phyloP scores from a whole-genome alignment of 2,113 vertebrate genomes.

The Anhinga rufa region DNA sequence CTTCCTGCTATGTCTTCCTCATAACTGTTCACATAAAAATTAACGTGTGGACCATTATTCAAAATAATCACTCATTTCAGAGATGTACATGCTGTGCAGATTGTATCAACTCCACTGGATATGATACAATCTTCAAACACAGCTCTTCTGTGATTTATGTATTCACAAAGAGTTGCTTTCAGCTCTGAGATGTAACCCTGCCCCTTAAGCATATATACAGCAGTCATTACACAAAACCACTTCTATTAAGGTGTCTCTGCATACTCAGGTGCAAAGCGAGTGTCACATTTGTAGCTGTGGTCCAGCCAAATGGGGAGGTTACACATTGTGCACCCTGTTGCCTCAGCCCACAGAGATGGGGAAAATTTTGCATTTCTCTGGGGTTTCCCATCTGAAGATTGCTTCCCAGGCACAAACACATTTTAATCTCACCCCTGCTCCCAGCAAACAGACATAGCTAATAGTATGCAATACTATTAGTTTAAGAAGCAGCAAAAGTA shows the following conservation, averaged over 20 bases:
- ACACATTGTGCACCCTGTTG: not conserved
- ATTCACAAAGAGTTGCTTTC: not conserved
- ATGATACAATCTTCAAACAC: not conserved
- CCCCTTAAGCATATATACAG: slow-evolving; percentile 10
- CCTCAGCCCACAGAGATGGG: not conserved
- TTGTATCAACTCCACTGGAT: not conserved
- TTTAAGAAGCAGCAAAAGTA: not conserved
- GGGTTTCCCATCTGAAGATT: not conserved
- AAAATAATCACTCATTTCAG: not conserved
- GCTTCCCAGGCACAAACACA: not conserved
- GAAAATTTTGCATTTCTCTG: not conserved
- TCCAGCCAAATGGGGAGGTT: not conserved
- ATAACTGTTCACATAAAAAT: not conserved
- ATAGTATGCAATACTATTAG: not conserved
- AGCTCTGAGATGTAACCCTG: not conserved
- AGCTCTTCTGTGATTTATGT: not conserved
- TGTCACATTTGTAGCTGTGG: not conserved
- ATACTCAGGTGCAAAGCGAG: not conserved
- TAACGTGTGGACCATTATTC: not conserved
- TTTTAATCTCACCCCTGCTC: not conserved
- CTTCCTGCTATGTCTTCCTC: not conserved
- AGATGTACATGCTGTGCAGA: not conserved
- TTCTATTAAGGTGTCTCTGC: not conserved
- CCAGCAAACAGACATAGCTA: not conserved
- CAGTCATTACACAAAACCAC: not conserved